Evolutionary conservation across 1,140 invertebrate species (phyloP), one percentile per base, ranked within the genome.

Genomic region (Lordiphosa mommai): DNA sequence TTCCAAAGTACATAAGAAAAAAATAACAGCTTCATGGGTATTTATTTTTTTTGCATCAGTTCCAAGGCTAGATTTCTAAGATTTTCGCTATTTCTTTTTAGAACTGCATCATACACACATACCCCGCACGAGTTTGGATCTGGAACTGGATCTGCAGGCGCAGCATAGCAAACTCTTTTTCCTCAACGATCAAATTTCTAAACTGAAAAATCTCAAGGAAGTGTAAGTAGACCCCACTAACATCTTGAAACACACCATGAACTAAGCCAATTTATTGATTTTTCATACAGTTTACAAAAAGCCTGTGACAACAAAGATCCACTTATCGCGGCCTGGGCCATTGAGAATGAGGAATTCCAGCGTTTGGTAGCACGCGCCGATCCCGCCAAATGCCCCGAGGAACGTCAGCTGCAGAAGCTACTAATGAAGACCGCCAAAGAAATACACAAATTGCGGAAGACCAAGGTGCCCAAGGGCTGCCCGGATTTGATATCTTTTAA

Each of bases 401-500:
- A 95, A 65, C 93, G 93, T 47, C 93, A 94, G 72, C 92, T 96
- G 2, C 93, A 96, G 65, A 94, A 94, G 68, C 93, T 97, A 87
- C 89, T 97, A 29, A 93, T 94, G 89, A 94, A 95, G 89, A 96
- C 96, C 2, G 95, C 95, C 43, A 93, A 95, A 73, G 96, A 97
- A 89, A 96, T 98, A 57, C 97, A 98, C 88, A 95, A 96, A 67
- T 89, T 98, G 37, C 90, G 96, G 51, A 95, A 95, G 89, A 96
- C 94, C 20, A 94, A 96, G 73, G 95, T 94, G 67, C 95, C 95
- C n/a, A 94, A 95, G 66, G 94, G 95, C 49, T 95, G 96, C 88
- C 96, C 96, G 1, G 96, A 98, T 88, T 91, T 97, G 53, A 94
- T 96, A 68, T 96, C 96, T 13, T 98, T 98, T 90, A 97, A 96